Percentiles rank a stretch among this genome's conserved stretches.
Evolutionary conservation across 2,888 invertebrate species (phyloP).

Genomic region (Gari tellinella): DNA sequence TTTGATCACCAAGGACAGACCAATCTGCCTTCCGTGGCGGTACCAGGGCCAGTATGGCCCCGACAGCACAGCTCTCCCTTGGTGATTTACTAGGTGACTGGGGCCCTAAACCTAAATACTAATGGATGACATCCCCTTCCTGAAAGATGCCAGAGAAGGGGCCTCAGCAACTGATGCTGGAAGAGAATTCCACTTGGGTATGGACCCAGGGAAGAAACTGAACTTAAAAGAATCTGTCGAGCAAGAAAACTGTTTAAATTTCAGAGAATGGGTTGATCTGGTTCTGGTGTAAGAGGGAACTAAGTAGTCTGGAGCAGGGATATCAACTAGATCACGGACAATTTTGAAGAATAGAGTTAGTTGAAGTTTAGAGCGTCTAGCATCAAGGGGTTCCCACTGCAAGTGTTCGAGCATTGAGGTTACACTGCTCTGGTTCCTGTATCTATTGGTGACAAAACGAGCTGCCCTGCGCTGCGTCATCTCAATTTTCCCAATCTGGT

Average conservation of each 20-base stretch:
- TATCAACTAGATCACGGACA: neutral
- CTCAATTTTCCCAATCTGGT: conserved; percentile 10
- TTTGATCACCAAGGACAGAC: neutral
- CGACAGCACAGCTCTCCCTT: conserved; percentile 4
- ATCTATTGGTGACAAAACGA: neutral
- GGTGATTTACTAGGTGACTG: neutral
- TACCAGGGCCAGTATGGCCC: conserved; percentile 4
- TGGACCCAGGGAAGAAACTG: no score
- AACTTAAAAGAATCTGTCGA: neutral
- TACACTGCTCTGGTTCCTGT: conserved; percentile 7
- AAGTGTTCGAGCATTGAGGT: conserved; percentile 5
- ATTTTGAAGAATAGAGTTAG: neutral
- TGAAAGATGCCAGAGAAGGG: conserved; percentile 10
- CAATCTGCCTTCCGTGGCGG: conserved; percentile 4
- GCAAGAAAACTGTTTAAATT: neutral
- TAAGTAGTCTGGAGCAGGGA: neutral
- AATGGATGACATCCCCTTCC: conserved; percentile 3
- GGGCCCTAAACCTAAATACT: conserved; percentile 1
- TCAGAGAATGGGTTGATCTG: neutral
- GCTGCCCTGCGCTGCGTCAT: conserved; percentile 13
- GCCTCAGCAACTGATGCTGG: neutral
- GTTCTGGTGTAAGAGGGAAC: neutral
- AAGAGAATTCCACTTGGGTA: neutral
- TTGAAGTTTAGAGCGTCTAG: neutral
- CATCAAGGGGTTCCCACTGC: conserved; percentile 6